Evolutionary conservation across 1,140 invertebrate genomes (phyloP), one percentile per base, ranked within the genome.

Genomic region (Argopecten irradians): DNA sequence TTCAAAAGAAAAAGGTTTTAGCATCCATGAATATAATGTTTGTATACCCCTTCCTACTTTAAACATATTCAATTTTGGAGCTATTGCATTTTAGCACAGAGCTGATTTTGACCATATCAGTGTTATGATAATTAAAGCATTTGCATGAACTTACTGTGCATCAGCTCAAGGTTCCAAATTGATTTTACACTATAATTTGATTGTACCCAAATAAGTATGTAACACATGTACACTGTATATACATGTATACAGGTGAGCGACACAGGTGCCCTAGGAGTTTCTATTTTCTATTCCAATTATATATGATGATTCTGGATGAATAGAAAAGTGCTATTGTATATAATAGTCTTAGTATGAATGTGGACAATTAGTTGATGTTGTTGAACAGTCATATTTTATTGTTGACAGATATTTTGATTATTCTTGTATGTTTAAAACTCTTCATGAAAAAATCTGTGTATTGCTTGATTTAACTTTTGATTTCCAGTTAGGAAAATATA

Each of bases 331-430:
- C 55, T 71, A 71, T 28, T 71, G 55, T 71, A 71, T 7, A 71
- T 71, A 71, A 71, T 71, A 28, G 55, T 71, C 55, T 71, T 71
- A 71, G 55, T 71, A 71, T 71, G 55, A 71, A 71, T 71, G 55
- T 71, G 55, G 55, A 71, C n/a, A 71, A 71, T 71, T 71, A 71
- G 55, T 71, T 71, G 55, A 71, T 71, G 55, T 71, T 71, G 55
- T 71, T 71, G n/a, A 71, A 71, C n/a, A 71, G 55, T 71, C 55
- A 71, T 71, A 71, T 71, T 71, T 71, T 71, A 71, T 71, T 71
- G 55, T 28, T 71, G n/a, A 71, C 55, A 71, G 3, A 71, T 71
- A 71, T 71, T 71, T 71, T 71, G 55, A 71, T 71, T 71, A 71
- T 71, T 71, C 55, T 71, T 71, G 55, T 71, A 71, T 71, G 55